Conservation (phyloP, 2,888 invertebrate species). For the Timema cristinae region DNA sequence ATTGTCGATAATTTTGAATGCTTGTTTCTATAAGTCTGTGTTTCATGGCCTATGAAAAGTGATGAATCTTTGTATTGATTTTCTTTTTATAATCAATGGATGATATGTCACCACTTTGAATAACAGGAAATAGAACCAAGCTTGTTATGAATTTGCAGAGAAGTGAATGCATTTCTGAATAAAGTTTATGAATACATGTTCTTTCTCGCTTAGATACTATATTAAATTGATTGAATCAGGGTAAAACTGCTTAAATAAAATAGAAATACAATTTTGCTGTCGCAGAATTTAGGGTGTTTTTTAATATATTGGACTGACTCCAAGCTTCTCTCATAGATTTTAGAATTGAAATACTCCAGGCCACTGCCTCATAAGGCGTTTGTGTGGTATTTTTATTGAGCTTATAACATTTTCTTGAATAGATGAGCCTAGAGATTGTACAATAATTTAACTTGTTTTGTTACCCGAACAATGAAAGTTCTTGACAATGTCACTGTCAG, state of each 20-base stretch:
- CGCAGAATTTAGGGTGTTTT: background rate
- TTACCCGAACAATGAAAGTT: background rate
- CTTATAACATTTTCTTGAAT: background rate
- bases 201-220: background rate
- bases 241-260: background rate
- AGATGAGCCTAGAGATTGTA: background rate
- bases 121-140: background rate
- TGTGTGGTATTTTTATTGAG: background rate
- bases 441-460: background rate
- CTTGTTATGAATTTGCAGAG: slow-evolving; percentile 11
- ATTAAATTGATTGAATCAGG: slow-evolving; percentile 5
- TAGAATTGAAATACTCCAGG: slow-evolving; percentile 6
- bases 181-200: slow-evolving; percentile 12
- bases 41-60: slow-evolving; percentile 11
- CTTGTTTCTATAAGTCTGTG: background rate
- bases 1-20: background rate
- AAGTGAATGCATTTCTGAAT: slow-evolving; percentile 10
- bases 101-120: background rate
- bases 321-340: background rate
- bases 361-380: slow-evolving; percentile 8
- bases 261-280: background rate
- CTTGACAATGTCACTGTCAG: too few relatives aligned
- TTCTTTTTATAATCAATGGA: background rate
- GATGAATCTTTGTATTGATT: background rate
- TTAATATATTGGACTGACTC: background rate